These are phyloP conservation scores for Vidua macroura DNA, from an alignment of 2,113 vertebrate genomes.

Conservation along the genomic window DNA sequence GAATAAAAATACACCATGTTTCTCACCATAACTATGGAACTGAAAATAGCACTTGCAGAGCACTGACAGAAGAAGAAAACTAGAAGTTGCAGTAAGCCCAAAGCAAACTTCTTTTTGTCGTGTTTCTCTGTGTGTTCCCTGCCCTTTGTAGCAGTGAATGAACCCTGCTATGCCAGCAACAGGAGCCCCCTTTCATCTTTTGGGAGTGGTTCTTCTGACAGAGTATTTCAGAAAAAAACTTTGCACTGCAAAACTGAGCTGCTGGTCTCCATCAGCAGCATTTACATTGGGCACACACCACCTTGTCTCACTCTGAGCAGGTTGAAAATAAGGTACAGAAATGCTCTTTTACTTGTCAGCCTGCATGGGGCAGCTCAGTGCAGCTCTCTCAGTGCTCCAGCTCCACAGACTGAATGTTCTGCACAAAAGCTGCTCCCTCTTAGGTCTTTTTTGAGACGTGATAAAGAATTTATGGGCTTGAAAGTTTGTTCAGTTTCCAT, in stretches of 20 bases:
- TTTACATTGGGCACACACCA: not conserved
- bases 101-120: not conserved
- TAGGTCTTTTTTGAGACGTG: not conserved
- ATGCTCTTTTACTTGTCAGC: not conserved
- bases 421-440: not conserved
- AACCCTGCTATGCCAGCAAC: not conserved
- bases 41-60: constrained; percentile 25
- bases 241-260: not conserved
- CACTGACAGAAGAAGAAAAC: not conserved
- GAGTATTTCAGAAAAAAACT: not conserved
- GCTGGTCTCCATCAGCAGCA: not conserved
- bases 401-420: not conserved
- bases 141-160: not conserved
- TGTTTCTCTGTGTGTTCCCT: not conserved
- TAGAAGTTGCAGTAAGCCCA: not conserved
- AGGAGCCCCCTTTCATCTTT: not conserved
- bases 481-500: not conserved
- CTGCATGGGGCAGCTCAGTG: not conserved
- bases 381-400: not conserved
- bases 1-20: constrained; percentile 44
- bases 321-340: not conserved
- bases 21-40: constrained; percentile 47
- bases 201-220: not conserved
- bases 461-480: not conserved
- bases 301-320: not conserved